Percentiles rank a stretch among this genome's conserved stretches.
Evolutionary conservation across 2,113 vertebrate species (phyloP).

Genomic region (Lophotis ruficrista): DNA sequence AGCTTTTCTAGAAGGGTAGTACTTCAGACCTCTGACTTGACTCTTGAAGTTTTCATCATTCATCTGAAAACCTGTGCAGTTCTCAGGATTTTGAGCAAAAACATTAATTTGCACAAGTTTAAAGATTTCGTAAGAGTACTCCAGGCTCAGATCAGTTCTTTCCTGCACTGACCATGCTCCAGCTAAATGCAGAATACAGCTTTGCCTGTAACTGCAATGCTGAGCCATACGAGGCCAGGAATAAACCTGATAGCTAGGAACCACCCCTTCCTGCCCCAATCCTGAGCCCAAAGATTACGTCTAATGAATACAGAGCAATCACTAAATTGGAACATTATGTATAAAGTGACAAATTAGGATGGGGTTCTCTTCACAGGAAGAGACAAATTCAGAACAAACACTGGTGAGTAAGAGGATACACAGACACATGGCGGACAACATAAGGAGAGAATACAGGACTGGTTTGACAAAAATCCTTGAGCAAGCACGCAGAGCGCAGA

Average conservation of each 20-base stretch:
- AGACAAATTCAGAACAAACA: neutral
- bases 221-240: neutral
- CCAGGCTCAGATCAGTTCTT: neutral
- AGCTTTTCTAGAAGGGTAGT: neutral
- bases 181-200: neutral
- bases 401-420: neutral
- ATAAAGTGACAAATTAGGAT: neutral
- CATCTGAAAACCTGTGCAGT: neutral
- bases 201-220: neutral
- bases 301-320: neutral
- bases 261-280: neutral
- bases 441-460: neutral
- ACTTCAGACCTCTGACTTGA: neutral
- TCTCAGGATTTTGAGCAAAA: neutral
- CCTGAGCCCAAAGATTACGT: rapidly evolving
- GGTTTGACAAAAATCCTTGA: neutral
- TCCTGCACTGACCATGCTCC: neutral
- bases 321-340: neutral
- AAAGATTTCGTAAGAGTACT: neutral
- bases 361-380: neutral
- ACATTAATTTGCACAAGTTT: neutral
- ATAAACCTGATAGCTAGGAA: neutral
- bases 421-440: neutral
- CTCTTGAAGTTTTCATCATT: neutral
- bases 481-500: neutral